Evolutionary conservation across 2,888 invertebrate genomes (phyloP), one percentile per base, ranked within the genome.

Genomic region (Strigamia crassipes): DNA sequence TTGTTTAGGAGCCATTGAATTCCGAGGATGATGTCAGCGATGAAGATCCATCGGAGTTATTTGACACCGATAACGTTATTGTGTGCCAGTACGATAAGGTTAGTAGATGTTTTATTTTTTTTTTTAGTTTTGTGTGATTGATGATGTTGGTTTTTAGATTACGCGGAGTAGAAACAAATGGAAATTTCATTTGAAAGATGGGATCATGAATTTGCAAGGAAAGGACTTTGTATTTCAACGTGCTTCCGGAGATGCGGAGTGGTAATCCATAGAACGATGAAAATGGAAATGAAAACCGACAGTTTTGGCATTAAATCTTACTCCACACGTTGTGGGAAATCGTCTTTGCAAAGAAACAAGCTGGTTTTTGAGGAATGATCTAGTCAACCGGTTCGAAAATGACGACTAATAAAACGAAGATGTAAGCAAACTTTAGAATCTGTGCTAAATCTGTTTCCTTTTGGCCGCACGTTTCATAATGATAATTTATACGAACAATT

Each of bases 61-160:
- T 99, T 90, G 99, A 99, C 86, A 97, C 99, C 66, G 99, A 99
- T 86, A 99, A 99, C 90, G 98, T 99, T 82, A 96, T 99, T 83
- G 99, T 99, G 83, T 99, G 99, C 89, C 99, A 99, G 89, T 99
- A 99, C 90, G 99, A 99, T 90, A 99, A 99, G 91, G 95, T 95
- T 21, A 10, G 78, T 78, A 9, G 9, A 66, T 66, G 66, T 12
- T 27, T 23, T 1, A 8, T 13, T 66, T 66, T 13, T 13, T 66
- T 23, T 2, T 5, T 27, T 5, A 1, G 1, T 15, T 73, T 23
- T 27, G 12, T 18, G 15, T 31, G 13, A 23, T 27, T 9, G 27
- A 4, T 73, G 23, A 27, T n/a, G 4, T n/a, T 18, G 21, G 34
- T 78, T 81, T 81, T 78, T 21, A 95, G 95, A 97, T 99, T 83